A percentile compares a stretch with the other conserved stretches of the same genome.
These are phyloP conservation scores for Tachyglossus aculeatus DNA, from an alignment of 2,797 vertebrate species.

Conservation along the genomic window DNA sequence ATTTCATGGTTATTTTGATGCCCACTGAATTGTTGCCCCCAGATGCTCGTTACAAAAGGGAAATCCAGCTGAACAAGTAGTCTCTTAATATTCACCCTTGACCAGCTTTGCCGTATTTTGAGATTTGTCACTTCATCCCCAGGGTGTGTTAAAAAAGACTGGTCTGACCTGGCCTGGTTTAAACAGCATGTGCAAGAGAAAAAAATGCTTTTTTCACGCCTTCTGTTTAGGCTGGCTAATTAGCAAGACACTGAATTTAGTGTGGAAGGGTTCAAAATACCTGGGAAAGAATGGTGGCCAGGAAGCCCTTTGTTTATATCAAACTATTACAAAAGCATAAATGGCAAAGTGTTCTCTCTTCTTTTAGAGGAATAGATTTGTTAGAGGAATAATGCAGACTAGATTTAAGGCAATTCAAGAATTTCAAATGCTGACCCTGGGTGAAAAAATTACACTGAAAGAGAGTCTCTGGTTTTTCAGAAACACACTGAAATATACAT, in stretches of 20 bases:
- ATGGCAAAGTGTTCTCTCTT: too few species aligned
- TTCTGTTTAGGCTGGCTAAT: too few species aligned
- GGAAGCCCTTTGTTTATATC: too few species aligned
- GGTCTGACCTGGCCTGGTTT: conserved; percentile 53
- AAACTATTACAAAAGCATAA: too few species aligned
- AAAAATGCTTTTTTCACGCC: too few species aligned
- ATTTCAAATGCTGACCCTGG: too few species aligned
- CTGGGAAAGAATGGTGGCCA: neutral
- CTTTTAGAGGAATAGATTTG: too few species aligned
- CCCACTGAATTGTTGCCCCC: conserved; percentile 37
- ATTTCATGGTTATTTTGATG: conserved; percentile 18
- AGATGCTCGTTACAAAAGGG: conserved; percentile 34
- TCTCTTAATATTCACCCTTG: conserved; percentile 18
- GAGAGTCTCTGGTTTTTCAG: too few species aligned
- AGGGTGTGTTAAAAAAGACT: conserved; percentile 30
- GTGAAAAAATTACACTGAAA: too few species aligned
- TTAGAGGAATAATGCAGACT: too few species aligned
- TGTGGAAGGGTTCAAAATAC: neutral
- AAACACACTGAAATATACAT: too few species aligned
- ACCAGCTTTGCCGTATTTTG: conserved; percentile 38
- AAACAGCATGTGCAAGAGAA: conserved; percentile 33
- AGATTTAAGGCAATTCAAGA: too few species aligned
- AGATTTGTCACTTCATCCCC: conserved; percentile 28
- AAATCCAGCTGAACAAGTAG: conserved; percentile 31
- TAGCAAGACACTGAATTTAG: neutral